phyloP scores from a whole-genome alignment of 2,113 vertebrate genomes.

The Coracopsis vasa region DNA sequence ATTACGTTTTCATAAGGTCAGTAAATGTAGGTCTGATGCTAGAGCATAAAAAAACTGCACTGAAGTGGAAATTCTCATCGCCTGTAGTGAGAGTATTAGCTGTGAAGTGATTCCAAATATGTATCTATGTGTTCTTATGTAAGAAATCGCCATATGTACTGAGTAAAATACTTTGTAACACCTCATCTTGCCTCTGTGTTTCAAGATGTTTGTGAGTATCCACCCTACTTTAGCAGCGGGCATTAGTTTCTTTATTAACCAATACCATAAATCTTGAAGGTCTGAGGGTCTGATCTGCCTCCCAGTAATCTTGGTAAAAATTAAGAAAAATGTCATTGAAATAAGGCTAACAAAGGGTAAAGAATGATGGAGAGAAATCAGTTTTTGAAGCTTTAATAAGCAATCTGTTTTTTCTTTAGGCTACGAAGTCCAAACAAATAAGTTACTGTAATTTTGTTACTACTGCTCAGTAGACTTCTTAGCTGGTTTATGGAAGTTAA shows the following conservation, averaged over 20 bases:
- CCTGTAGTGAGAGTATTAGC: neutral
- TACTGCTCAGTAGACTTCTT: slow-evolving; percentile 64
- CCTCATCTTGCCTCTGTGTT: neutral
- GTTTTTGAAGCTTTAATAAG: neutral
- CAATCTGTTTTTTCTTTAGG: neutral
- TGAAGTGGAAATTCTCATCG: neutral
- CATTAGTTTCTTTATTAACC: neutral
- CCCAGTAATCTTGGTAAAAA: neutral
- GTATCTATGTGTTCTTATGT: neutral
- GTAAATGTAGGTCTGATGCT: neutral
- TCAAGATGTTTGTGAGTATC: neutral
- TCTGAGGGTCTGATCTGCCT: neutral
- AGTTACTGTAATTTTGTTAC: slow-evolving; percentile 72
- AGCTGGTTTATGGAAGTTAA: slow-evolving; percentile 85
- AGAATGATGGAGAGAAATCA: neutral
- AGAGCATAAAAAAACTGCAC: neutral
- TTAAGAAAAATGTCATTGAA: neutral
- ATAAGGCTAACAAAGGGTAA: neutral
- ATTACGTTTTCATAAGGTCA: neutral
- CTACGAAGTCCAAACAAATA: slow-evolving; percentile 63
- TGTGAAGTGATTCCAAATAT: neutral
- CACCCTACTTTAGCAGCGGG: neutral
- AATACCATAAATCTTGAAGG: neutral
- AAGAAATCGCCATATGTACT: neutral
- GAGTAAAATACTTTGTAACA: neutral